Conservation (phyloP, 2,113 vertebrate species). For the Accipiter cooperii region DNA sequence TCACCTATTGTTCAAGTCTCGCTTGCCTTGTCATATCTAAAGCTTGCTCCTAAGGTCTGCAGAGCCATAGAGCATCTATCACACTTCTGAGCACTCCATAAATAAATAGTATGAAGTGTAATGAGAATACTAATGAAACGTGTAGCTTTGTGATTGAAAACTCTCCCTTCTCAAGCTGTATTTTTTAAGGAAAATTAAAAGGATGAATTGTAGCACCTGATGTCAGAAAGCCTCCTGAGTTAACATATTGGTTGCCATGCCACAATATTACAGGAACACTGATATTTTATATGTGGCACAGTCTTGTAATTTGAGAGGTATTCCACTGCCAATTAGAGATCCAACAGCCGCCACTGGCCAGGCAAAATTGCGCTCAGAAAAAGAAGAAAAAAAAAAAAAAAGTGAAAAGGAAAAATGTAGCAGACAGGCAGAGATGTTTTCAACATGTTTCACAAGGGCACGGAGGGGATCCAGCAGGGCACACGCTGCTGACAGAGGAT, state of each 20-base stretch:
- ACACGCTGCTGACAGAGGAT: neutral
- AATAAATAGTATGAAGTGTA: constrained; percentile 20
- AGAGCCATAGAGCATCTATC: neutral
- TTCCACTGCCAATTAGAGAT: neutral
- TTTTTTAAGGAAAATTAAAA: constrained; percentile 13
- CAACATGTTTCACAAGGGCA: neutral
- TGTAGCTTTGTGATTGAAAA: constrained; percentile 28
- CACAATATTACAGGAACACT: neutral
- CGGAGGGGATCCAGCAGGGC: neutral
- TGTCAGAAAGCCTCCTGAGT: neutral
- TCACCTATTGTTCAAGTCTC: constrained; percentile 6
- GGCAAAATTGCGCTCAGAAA: neutral
- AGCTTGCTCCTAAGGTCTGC: neutral
- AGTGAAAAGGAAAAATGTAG: neutral
- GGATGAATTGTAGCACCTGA: neutral
- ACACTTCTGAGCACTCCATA: constrained; percentile 5
- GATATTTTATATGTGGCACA: neutral
- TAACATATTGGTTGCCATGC: neutral
- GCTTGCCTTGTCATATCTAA: neutral
- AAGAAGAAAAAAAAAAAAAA: neutral
- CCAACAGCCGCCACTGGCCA: neutral
- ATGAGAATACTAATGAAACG: constrained; percentile 41
- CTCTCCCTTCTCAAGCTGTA: neutral
- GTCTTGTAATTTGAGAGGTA: neutral
- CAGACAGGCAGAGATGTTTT: neutral